These are phyloP conservation scores for Incurvaria masculella DNA, from an alignment of 2,888 invertebrate species.

Conservation along the genomic window DNA sequence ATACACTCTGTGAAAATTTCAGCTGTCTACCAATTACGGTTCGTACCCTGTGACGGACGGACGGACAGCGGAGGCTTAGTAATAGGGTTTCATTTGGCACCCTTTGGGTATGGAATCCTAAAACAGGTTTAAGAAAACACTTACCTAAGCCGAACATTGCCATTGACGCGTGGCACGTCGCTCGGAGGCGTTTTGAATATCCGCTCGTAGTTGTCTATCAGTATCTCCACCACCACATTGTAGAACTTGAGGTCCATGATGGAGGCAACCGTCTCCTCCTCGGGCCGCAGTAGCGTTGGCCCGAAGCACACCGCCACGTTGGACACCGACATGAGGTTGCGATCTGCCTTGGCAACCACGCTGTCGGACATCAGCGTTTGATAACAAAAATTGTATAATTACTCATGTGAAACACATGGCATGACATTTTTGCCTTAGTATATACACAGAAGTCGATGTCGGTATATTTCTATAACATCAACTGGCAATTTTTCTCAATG, in stretches of 20 bases:
- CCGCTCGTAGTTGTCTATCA: slow-evolving; percentile 84
- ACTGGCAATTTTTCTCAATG: too few relatives aligned
- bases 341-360: slow-evolving; percentile 77
- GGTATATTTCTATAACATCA: too few relatives aligned
- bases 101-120: too few relatives aligned
- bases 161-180: slow-evolving; percentile 22
- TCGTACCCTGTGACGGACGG: too few relatives aligned
- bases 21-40: too few relatives aligned
- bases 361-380: slow-evolving; percentile 41
- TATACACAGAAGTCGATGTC: too few relatives aligned
- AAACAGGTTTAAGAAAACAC: too few relatives aligned
- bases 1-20: too few relatives aligned
- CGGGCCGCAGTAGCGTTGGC: slow-evolving; percentile 90
- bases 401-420: neutral
- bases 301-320: slow-evolving; percentile 99
- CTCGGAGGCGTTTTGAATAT: slow-evolving; percentile 59
- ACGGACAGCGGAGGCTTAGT: too few relatives aligned
- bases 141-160: slow-evolving; percentile 31
- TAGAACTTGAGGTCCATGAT: slow-evolving; percentile 99
- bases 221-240: slow-evolving; percentile 96
- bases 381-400: neutral
- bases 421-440: neutral
- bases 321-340: slow-evolving; percentile 95
- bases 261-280: slow-evolving; percentile 96
- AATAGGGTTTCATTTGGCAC: too few relatives aligned